A percentile compares a stretch with the other conserved stretches of the same genome.
These are phyloP conservation scores for Heptranchias perlo DNA, from an alignment of 2,113 vertebrate genomes.

Conservation along the genomic window DNA sequence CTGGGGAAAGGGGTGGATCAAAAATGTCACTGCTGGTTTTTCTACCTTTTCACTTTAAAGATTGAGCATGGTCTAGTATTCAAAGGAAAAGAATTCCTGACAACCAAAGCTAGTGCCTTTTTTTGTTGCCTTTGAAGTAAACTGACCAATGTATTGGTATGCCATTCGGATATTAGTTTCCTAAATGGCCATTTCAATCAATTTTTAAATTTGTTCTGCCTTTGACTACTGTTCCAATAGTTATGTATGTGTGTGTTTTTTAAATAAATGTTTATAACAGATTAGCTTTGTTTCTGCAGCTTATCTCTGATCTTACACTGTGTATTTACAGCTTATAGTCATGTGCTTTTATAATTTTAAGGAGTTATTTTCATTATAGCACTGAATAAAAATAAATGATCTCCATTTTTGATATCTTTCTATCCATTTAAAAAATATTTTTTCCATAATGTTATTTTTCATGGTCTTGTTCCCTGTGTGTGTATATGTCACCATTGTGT, in stretches of 20 bases:
- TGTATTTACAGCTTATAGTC: background rate
- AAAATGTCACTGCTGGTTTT: background rate
- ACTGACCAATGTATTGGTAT: background rate
- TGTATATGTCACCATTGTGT: too few relatives aligned
- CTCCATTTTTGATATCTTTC: background rate
- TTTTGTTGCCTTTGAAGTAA: background rate
- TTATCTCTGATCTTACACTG: background rate
- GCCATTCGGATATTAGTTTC: background rate
- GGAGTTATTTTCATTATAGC: background rate
- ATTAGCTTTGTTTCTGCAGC: background rate
- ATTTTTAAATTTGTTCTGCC: conserved; percentile 1
- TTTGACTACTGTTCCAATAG: background rate
- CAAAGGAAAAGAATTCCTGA: background rate
- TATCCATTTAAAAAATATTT: too few relatives aligned
- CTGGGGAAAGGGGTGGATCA: background rate
- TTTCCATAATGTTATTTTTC: too few relatives aligned
- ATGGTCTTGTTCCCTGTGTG: too few relatives aligned
- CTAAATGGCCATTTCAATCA: background rate
- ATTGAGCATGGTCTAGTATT: background rate
- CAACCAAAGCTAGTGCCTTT: background rate
- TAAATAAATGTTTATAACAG: conserved; percentile 2
- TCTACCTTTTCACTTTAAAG: background rate
- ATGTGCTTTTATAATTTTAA: background rate
- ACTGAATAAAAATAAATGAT: background rate
- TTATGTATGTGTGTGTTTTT: background rate